Conservation (phyloP, 2,113 vertebrate species). For the Pholis gunnellus region DNA sequence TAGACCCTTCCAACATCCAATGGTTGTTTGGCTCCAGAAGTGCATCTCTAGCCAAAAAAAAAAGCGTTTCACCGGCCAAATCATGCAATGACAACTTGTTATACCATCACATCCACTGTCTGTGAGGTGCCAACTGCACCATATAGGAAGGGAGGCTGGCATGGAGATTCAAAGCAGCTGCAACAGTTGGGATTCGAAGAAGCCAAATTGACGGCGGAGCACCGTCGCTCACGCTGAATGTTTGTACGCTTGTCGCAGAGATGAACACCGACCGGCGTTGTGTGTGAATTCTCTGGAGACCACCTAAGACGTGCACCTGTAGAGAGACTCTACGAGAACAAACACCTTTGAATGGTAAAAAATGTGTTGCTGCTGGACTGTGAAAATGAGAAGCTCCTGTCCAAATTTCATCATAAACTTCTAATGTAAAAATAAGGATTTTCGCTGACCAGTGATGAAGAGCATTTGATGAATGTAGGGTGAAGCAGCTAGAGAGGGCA, state of each 20-base stretch:
- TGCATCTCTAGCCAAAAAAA: conserved; percentile 53
- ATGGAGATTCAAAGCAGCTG: conserved; percentile 16
- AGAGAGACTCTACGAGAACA: background rate
- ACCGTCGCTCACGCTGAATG: background rate
- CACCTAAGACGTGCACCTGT: background rate
- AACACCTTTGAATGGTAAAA: background rate
- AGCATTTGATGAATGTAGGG: background rate
- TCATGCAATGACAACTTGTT: conserved; percentile 53
- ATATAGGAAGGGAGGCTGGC: conserved; percentile 25
- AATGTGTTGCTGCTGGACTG: background rate
- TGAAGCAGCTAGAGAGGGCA: background rate
- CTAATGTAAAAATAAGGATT: background rate
- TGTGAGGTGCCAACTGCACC: conserved; percentile 11
- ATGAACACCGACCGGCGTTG: background rate
- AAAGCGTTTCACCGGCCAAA: conserved; percentile 43
- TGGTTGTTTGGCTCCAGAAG: conserved; percentile 61
- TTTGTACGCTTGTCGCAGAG: background rate
- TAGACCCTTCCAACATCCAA: conserved; percentile 48
- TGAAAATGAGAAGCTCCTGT: background rate
- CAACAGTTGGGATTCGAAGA: conserved; percentile 11
- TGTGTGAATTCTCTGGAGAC: background rate
- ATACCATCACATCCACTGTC: conserved; percentile 36
- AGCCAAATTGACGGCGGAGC: background rate
- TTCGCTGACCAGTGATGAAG: background rate
- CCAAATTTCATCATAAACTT: background rate